Evolutionary conservation across 2,888 invertebrate species (phyloP).

Genomic region (Helobdella robusta): DNA sequence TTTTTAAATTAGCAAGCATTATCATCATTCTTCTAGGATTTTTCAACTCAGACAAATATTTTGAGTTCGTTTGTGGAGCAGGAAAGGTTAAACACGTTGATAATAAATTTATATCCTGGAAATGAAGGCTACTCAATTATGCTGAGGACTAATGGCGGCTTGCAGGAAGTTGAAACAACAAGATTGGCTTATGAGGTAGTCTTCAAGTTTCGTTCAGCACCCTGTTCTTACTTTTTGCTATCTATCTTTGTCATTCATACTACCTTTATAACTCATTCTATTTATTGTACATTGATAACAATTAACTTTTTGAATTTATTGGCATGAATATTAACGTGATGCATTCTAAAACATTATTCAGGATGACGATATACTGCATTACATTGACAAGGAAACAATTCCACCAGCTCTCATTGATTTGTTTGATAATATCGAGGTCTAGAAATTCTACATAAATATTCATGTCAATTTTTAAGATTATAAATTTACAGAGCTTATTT

Average conservation of each 20-base stretch:
- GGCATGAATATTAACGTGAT: background rate
- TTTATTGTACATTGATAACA: too few species aligned
- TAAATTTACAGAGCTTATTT: too few species aligned
- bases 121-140: slow-evolving; percentile 77
- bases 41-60: too few species aligned
- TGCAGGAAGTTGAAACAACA: slow-evolving; percentile 45
- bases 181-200: slow-evolving; percentile 64
- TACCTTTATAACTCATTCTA: too few species aligned
- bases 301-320: background rate
- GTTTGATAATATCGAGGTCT: slow-evolving; percentile 61
- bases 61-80: slow-evolving; percentile 73
- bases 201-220: too few species aligned
- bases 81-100: slow-evolving; percentile 76
- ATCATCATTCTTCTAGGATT: too few species aligned
- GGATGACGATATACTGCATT: slow-evolving; percentile 68
- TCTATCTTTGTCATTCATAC: too few species aligned
- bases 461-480: too few species aligned
- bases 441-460: too few species aligned
- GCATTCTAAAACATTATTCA: slow-evolving; percentile 44
- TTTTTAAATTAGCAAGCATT: too few species aligned
- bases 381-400: slow-evolving; percentile 79
- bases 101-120: slow-evolving; percentile 79
- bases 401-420: slow-evolving; percentile 76
- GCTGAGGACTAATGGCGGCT: slow-evolving; percentile 43
- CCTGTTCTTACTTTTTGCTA: too few species aligned